Base-by-base conservation (phyloP, 2,888 invertebrate species). In the Elegia similella region DNA sequence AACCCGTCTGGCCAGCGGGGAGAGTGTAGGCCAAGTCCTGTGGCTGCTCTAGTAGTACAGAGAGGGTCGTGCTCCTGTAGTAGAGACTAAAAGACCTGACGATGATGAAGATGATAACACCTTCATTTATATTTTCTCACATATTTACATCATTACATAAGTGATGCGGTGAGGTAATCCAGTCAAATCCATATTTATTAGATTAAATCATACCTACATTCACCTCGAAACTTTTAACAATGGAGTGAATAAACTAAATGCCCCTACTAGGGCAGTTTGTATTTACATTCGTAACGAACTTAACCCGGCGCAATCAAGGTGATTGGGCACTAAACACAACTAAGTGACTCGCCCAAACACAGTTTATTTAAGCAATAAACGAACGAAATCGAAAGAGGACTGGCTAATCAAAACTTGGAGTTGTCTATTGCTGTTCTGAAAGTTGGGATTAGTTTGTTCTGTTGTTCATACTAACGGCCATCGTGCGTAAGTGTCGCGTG, bases 291-390 rank as follows among this genome's bases (percentile, higher is more conserved):
- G 47, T 47, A 46, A 42, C 42, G 42, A 56, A 56, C 56, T 56
- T 42, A 38, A 47, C 34, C 17, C 23, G 42, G 48, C 16, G 29
- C 56, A 56, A 56, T 56, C 56, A 48, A 56, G 56, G 56, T 42
- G 42, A 54, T 54, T 54, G 56, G 29, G 48, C 47, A 46, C 44
- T 44, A 55, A 55, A 55, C 46, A 52, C 42, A 57, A 57, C 57
- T 57, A 57, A 57, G 53, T 38, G 57, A 42, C 48, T 56, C 48
- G 48, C 42, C 29, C 48, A 48, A 56, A 56, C 48, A 56, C 56
- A 56, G 59, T 61, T 65, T 59, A 63, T 62, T 63, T 61, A 57
- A 53, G 59, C 59, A 57, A 60, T 59, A 62, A 64, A 62, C 59
- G 59, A 57, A 46, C 54, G 34, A 59, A 23, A 38, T 12, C 38